Conservation (phyloP, 2,113 vertebrate genomes). For the Pluvialis apricaria region DNA sequence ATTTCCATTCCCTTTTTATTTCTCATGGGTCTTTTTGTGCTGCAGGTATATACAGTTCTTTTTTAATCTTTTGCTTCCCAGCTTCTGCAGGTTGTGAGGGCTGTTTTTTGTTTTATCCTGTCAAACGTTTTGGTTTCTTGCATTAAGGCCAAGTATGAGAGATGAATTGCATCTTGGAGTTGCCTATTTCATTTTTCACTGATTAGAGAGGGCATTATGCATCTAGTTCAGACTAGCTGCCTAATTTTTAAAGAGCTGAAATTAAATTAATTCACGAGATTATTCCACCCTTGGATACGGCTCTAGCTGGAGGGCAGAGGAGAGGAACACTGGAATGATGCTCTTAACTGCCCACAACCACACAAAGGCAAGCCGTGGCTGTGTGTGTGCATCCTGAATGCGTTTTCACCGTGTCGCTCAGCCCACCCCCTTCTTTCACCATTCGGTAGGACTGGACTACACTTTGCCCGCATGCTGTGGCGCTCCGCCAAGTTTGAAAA, state of each 20-base stretch:
- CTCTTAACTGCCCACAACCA: not conserved
- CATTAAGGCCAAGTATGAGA: not conserved
- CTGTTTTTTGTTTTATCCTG: not conserved
- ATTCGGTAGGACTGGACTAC: fast-evolving
- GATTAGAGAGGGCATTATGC: not conserved
- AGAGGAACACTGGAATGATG: not conserved
- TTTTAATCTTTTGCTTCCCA: not conserved
- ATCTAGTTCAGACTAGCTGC: not conserved
- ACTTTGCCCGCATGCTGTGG: not conserved
- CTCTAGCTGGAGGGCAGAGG: not conserved
- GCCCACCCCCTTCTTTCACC: not conserved
- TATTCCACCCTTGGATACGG: not conserved
- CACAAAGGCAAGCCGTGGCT: fast-evolving
- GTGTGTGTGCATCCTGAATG: fast-evolving
- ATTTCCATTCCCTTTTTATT: not conserved
- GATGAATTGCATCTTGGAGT: not conserved
- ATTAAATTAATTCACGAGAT: not conserved
- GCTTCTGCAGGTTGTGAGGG: not conserved
- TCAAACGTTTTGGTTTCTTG: not conserved
- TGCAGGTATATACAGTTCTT: not conserved
- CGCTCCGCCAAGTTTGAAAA: not conserved
- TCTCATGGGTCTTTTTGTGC: not conserved
- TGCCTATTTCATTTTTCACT: not conserved
- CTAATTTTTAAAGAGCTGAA: not conserved
- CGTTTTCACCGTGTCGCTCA: not conserved